Evolutionary conservation across 2,797 vertebrate species (phyloP), one percentile per base, ranked within the genome.

Genomic region (Rhynchotus rufescens): DNA sequence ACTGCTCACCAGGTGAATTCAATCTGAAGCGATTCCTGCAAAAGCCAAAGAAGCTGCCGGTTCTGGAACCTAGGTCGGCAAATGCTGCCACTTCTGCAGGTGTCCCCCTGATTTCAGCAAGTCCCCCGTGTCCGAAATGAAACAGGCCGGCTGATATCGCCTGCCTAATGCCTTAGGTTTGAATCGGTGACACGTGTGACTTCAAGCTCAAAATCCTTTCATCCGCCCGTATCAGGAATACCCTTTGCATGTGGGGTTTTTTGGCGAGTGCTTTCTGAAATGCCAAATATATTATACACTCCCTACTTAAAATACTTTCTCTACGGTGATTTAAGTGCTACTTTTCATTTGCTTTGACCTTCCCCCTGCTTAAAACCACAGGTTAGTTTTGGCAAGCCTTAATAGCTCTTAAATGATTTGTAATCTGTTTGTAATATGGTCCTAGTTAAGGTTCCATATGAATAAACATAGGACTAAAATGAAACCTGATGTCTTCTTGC

Each of bases 401-500:
- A 88, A 78, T 54, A 82, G 40, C 57, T 94, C 86, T 83, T 90
- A 94, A 92, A 54, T 62, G 7, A 51, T 71, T 82, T 40, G 61
- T 80, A 84, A 83, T 75, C 67, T 94, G 81, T 61, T 94, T 93
- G 89, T 81, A 81, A 92, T 92, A 61, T 12, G 45, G 62, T 80
- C 60, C 30, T 79, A 34, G 22, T 81, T 93, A n/a, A 32, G 84
- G 51, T 77, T 90, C 68, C 89, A 81, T 86, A 71, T 80, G 54
- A 90, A 86, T 86, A 83, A 90, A 94, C 40, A 71, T 4, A n/a
- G 67, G 47, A 19, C 49, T 90, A 86, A 88, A 94, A 87, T 47
- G 47, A 95, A 95, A 89, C 73, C 79, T 60, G 59, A 90, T 82
- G 38, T 67, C 56, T 88, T 88, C 66, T 81, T 66, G 38, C 60